phyloP scores from a whole-genome alignment of 37 sponge, comb jelly and placozoan genomes.

The Chondrosia reniformis region DNA sequence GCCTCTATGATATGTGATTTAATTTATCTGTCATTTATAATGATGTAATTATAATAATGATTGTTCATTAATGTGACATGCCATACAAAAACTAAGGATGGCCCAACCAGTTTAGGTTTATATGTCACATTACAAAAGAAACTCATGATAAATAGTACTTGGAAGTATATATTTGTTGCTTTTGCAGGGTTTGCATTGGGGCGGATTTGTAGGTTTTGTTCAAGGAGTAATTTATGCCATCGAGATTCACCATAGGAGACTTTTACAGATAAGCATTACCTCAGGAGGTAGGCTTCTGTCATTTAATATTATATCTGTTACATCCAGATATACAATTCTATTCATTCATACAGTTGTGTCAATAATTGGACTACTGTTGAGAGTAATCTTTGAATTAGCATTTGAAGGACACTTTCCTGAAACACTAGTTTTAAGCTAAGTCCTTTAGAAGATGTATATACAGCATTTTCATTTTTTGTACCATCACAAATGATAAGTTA shows the following conservation, averaged over 20 bases:
- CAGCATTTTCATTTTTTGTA: not conserved
- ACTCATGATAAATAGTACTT: no score
- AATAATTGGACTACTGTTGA: not conserved
- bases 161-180: not conserved
- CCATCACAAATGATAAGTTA: not conserved
- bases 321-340: no score
- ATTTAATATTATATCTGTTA: no score
- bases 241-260: not conserved
- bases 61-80: no score
- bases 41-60: no score
- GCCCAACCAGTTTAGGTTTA: no score
- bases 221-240: not conserved
- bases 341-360: not conserved
- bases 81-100: no score
- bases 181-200: constrained; percentile 7
- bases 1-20: no score
- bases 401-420: constrained; percentile 22
- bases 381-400: not conserved
- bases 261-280: not conserved
- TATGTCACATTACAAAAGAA: no score
- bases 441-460: not conserved
- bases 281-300: constrained; percentile 18
- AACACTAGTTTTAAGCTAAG: not conserved
- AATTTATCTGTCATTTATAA: no score
- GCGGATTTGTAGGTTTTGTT: not conserved